Conservation (phyloP, 2,888 invertebrate species). For the Sipunculus nudus region DNA sequence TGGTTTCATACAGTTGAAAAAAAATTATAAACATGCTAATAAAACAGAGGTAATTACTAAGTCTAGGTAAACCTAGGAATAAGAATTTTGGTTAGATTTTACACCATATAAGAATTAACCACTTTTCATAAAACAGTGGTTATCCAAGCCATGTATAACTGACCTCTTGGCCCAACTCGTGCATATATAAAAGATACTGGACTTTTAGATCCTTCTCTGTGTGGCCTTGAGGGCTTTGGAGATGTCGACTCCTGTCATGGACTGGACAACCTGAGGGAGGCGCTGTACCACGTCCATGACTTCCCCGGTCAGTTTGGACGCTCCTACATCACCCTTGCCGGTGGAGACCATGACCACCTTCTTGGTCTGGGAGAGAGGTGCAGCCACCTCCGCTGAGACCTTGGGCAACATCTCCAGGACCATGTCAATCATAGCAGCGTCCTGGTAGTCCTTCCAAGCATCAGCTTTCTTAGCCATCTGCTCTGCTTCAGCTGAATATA, state of each 20-base stretch:
- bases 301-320: conserved; percentile 92
- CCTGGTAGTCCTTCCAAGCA: conserved; percentile 95
- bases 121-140: too few relatives aligned
- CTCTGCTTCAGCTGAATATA: conserved; percentile 97
- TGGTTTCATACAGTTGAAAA: too few relatives aligned
- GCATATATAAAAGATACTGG: too few relatives aligned
- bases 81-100: too few relatives aligned
- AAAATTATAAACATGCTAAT: too few relatives aligned
- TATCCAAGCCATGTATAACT: too few relatives aligned
- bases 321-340: conserved; percentile 87
- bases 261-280: conserved; percentile 90
- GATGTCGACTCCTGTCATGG: conserved; percentile 93
- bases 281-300: conserved; percentile 91
- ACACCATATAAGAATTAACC: too few relatives aligned
- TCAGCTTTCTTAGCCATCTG: conserved; percentile 98
- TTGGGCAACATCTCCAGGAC: conserved; percentile 93
- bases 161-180: too few relatives aligned
- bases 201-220: too few relatives aligned
- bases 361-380: conserved; percentile 91
- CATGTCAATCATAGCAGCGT: conserved; percentile 78
- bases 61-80: too few relatives aligned
- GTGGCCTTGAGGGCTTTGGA: too few relatives aligned
- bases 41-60: too few relatives aligned
- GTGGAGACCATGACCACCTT: conserved; percentile 97
- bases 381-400: conserved; percentile 97